Base-by-base conservation (phyloP, 1,140 invertebrate genomes). In the Zaprionus davidi region DNA sequence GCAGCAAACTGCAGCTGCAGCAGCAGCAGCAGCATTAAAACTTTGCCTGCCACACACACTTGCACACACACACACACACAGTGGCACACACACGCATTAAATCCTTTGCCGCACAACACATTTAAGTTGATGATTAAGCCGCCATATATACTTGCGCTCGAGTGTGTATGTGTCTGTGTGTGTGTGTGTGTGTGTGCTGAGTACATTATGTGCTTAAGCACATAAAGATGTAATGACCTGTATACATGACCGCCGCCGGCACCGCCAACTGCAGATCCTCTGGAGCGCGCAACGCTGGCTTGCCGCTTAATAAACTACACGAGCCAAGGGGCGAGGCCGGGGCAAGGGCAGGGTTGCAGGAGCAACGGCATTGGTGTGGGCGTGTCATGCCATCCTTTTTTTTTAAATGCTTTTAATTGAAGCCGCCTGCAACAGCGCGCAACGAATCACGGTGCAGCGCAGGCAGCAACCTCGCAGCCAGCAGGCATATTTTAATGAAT, bases 401-500 rank as follows among this genome's bases (percentile, higher is more conserved):
- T 81, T 79, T 83, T 76, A 81, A 83, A 81, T 84, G 76, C 78
- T 82, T 84, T 90, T 88, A 88, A 88, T 88, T 88, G 85, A 85
- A 76, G 71, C 78, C 68, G 67, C 72, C 38, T 36, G 59, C 65
- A 67, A 34, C 66, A 64, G 44, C 41, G 41, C 59, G 65, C 56
- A 28, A 55, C 67, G 58, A 76, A 65, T 71, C 67, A 70, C 41
- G n/a, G 41, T 17, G 41, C 41, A 46, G 41, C 36, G 36, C 36
- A 38, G 56, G 72, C 63, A 36, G 28, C 38, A 55, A 17, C 56
- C 56, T 22, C 59, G 56, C 65, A 55, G 75, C 59, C 67, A 76
- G 71, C 73, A 86, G 87, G 83, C 81, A 85, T 87, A 88, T 91
- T 92, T 92, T 92, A 92, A 92, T 92, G 91, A 92, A 92, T 92